Base-by-base conservation (phyloP, 2,888 invertebrate genomes). In the Thyatira batis region DNA sequence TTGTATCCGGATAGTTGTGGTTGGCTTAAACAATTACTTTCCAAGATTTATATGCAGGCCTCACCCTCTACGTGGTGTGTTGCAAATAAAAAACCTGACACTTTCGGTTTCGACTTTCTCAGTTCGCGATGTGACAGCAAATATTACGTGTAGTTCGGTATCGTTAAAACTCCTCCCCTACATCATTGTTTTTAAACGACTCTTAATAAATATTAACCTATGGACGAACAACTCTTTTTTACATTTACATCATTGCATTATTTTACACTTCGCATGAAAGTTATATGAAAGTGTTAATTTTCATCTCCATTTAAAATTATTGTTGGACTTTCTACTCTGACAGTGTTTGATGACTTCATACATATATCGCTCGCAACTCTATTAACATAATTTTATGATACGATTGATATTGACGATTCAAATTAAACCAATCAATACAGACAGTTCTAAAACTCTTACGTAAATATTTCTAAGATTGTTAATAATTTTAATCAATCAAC, bases 101-200 rank as follows among this genome's bases (percentile, higher is more conserved):
- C 84, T 85, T 84, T 85, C 82, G 65, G 69, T 82, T 76, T 74
- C 64, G 58, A 76, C 84, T 86, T 84, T 85, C 85, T 70, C 76
- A 71, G 60, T 55, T 71, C 56, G 67, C 71, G 55, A 53, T 72
- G 73, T 73, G 70, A 69, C 77, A 71, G 69, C 53, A 69, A 73
- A 74, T 74, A 76, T 76, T 82, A 84, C 85, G 78, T 78, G 80
- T 45, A 53, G 59, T 60, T 58, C 52, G 49, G 63, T 57, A 62
- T 65, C 60, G 54, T 64, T 55, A 52, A 61, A 51, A 54, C 61
- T 55, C 50, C 54, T 25, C 52, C 53, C 57, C 52, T 51, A 25
- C 51, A 21, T 51, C 17, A 51, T 58, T 51, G 54, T 53, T 49
- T 43, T 44, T 20, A 28, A 21, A 13, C 20, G 44, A 17, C 3